A percentile compares a stretch with the other conserved stretches of the same genome.
Evolutionary conservation across 2,797 vertebrate species (phyloP).

Genomic region (Molothrus aeneus): DNA sequence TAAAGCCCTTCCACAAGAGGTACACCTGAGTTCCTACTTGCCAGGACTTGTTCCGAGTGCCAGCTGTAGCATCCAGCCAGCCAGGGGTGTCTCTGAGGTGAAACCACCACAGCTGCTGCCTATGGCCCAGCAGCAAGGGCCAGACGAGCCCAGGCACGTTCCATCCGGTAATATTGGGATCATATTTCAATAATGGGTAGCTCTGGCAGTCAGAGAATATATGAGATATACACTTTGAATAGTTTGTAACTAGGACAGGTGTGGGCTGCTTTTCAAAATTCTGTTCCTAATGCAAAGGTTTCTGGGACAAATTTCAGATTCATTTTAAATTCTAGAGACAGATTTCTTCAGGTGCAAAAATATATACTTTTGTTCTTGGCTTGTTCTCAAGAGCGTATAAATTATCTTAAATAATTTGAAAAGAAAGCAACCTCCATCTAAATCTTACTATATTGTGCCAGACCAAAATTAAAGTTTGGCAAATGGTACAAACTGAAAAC

Average conservation of each 20-base stretch:
- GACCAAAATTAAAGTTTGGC: neutral
- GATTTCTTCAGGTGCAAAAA: neutral
- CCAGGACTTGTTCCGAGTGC: too few species aligned
- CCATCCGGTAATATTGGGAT: too few species aligned
- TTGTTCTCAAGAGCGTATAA: neutral
- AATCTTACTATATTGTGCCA: neutral
- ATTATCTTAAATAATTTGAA: neutral
- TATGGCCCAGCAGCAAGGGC: too few species aligned
- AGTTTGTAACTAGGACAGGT: neutral
- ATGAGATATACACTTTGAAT: neutral
- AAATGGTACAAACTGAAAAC: neutral
- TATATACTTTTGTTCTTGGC: neutral
- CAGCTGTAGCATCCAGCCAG: too few species aligned
- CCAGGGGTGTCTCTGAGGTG: too few species aligned
- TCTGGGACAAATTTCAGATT: neutral
- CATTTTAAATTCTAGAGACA: neutral
- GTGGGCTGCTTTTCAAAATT: neutral
- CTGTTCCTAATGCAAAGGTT: neutral
- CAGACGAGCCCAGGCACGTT: too few species aligned
- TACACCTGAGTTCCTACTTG: too few species aligned
- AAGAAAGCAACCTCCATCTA: neutral
- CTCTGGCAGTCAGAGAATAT: neutral
- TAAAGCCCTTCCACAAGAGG: too few species aligned
- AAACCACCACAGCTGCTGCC: too few species aligned
- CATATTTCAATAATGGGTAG: neutral